A percentile compares a stretch with the other conserved stretches of the same genome.
These are phyloP conservation scores for Caenorhabditis brenneri DNA, from an alignment of 1,140 invertebrate species.

Conservation along the genomic window DNA sequence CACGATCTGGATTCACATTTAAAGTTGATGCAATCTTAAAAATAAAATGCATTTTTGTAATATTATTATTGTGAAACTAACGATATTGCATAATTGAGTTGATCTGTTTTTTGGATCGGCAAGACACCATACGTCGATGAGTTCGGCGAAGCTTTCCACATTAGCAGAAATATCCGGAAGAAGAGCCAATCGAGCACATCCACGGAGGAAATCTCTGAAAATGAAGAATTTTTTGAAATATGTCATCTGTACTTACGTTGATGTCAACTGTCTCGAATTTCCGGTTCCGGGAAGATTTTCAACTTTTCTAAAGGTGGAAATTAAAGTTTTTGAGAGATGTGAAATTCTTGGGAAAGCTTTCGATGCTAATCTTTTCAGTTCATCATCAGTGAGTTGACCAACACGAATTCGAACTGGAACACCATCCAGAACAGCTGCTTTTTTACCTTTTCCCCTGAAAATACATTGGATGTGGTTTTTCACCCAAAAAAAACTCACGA, in stretches of 20 bases:
- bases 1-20: constrained; percentile 40
- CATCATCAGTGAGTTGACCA: constrained; percentile 40
- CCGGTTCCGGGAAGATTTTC: constrained; percentile 28
- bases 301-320: constrained; percentile 51
- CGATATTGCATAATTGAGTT: constrained; percentile 50
- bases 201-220: constrained; percentile 62
- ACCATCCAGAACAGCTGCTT: constrained; percentile 44
- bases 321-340: constrained; percentile 34
- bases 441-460: constrained; percentile 49
- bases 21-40: constrained; percentile 50
- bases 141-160: constrained; percentile 56
- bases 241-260: constrained; percentile 42
- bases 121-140: constrained; percentile 60
- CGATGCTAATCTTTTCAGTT: constrained; percentile 50
- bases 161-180: constrained; percentile 50
- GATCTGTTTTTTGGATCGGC: constrained; percentile 29
- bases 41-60: background rate
- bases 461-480: background rate
- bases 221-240: background rate
- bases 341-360: constrained; percentile 41
- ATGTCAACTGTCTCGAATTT: constrained; percentile 47
- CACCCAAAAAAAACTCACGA: background rate
- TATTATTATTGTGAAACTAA: constrained; percentile 41
- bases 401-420: constrained; percentile 44
- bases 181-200: constrained; percentile 48